Percentiles rank a stretch among this genome's conserved stretches.
phyloP scores from a whole-genome alignment of 2,888 invertebrate genomes.

The Harpagoxenus sublaevis region DNA sequence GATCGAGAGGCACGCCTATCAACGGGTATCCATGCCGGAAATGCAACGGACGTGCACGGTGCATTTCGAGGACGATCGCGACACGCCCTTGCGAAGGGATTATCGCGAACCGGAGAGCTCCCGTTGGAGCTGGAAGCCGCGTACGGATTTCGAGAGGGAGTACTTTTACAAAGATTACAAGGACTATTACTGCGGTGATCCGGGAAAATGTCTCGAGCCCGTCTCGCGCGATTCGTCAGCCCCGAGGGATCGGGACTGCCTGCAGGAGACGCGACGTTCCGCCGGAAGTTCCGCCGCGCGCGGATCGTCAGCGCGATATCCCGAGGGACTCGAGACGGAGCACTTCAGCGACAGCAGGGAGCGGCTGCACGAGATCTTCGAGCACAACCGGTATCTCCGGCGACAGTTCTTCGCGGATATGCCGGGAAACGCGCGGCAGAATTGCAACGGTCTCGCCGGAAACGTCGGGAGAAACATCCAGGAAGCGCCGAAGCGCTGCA shows the following conservation, averaged over 20 bases:
- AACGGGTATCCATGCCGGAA: slow-evolving; percentile 80
- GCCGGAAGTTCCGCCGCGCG: slow-evolving; percentile 15
- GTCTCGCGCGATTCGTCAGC: not conserved
- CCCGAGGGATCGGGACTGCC: not conserved
- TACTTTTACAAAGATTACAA: slow-evolving; percentile 77
- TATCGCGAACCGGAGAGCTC: slow-evolving; percentile 8
- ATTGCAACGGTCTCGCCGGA: slow-evolving; percentile 19
- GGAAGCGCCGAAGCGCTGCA: slow-evolving; percentile 42
- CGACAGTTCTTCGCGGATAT: slow-evolving; percentile 81
- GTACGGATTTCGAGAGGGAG: slow-evolving; percentile 81
- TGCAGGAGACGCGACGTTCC: slow-evolving; percentile 13
- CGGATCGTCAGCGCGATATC: not conserved
- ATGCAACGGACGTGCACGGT: slow-evolving; percentile 67
- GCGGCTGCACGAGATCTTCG: slow-evolving; percentile 84
- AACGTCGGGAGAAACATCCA: not conserved
- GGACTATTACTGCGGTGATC: slow-evolving; percentile 34
- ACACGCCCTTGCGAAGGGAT: not conserved
- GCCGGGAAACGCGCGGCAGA: not conserved
- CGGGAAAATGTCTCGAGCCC: not conserved
- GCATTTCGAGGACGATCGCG: slow-evolving; percentile 4
- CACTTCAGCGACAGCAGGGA: slow-evolving; percentile 80
- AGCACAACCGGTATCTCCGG: slow-evolving; percentile 82
- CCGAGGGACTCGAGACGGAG: slow-evolving; percentile 29
- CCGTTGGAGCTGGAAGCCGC: slow-evolving; percentile 80
- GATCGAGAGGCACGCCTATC: slow-evolving; percentile 75